Conservation (phyloP, 2,888 invertebrate species). For the Rhingia rostrata region DNA sequence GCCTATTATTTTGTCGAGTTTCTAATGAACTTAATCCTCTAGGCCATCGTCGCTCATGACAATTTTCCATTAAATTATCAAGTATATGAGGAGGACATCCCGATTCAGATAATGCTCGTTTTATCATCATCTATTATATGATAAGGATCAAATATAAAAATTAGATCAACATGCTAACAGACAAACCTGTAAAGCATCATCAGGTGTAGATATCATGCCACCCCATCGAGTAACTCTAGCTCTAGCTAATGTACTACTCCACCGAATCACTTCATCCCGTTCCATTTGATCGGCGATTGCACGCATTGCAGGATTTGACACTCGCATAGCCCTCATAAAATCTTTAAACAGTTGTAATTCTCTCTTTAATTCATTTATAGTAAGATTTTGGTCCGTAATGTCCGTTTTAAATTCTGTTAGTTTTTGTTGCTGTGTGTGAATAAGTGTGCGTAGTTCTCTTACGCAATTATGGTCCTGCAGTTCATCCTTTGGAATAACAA, state of each 20-base stretch:
- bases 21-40: conserved; percentile 95
- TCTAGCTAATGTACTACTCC: conserved; percentile 92
- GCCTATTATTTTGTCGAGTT: conserved; percentile 95
- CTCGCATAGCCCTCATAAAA: conserved; percentile 96
- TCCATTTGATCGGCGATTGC: conserved; percentile 97
- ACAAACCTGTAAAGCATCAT: conserved; percentile 93
- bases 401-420: conserved; percentile 94
- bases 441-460: conserved; percentile 91
- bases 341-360: conserved; percentile 95
- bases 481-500: conserved; percentile 97
- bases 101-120: conserved; percentile 94
- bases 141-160: neutral
- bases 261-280: conserved; percentile 94
- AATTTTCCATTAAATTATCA: conserved; percentile 98
- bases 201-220: conserved; percentile 99
- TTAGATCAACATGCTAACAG: neutral
- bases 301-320: conserved; percentile 95
- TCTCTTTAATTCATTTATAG: conserved; percentile 94
- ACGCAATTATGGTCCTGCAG: conserved; percentile 97
- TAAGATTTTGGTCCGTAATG: conserved; percentile 92
- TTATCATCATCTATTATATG: conserved; percentile 92
- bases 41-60: conserved; percentile 98
- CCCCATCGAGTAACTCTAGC: conserved; percentile 98
- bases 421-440: conserved; percentile 93
- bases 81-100: conserved; percentile 97